Base-by-base conservation (phyloP, 2,797 vertebrate species). In the Phalanger gymnotis region DNA sequence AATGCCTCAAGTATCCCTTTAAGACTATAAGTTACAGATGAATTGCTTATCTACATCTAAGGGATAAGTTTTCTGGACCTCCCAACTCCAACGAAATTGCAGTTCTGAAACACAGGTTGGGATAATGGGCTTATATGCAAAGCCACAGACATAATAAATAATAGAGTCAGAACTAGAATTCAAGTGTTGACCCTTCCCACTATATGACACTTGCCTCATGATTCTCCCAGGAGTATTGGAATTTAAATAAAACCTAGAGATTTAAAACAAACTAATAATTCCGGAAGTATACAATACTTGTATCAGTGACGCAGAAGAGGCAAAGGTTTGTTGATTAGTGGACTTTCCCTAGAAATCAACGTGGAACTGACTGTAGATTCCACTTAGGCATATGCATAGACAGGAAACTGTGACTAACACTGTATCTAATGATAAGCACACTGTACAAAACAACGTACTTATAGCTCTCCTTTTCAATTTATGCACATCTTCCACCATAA, bases 381-480 rank as follows among this genome's bases (percentile, higher is more conserved):
- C 27, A 95, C 53, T 53, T 95, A 87, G 19, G 3, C 9, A 0
- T 91, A 94, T 93, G 54, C 93, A 28, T 22, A 92, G 91, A 11
- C 9, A 27, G 47, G 73, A 93, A 96, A 92, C 11, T 94, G 58
- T 91, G 40, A 51, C 22, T 96, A 53, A 91, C 94, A 90, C 73
- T 95, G 90, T 90, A 87, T 40, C 92, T 96, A 94, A 95, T 93
- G 92, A 94, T 92, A 92, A 97, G 93, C 93, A 96, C 93, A 95
- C 94, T 95, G 91, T 94, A 95, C 95, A 95, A 94, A 92, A 61
- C 56, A 94, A 61, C 52, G 94, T 55, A 90, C 97, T 92, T 9
- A 34, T 97, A 95, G 54, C 90, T 91, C 92, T 97, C 87, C 31
- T 95, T 97, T 98, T 96, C 92, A 61, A 16, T 93, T 97, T 97